Evolutionary conservation across 2,888 invertebrate genomes (phyloP), one percentile per base, ranked within the genome.

Genomic region (Pherbina coryleti): DNA sequence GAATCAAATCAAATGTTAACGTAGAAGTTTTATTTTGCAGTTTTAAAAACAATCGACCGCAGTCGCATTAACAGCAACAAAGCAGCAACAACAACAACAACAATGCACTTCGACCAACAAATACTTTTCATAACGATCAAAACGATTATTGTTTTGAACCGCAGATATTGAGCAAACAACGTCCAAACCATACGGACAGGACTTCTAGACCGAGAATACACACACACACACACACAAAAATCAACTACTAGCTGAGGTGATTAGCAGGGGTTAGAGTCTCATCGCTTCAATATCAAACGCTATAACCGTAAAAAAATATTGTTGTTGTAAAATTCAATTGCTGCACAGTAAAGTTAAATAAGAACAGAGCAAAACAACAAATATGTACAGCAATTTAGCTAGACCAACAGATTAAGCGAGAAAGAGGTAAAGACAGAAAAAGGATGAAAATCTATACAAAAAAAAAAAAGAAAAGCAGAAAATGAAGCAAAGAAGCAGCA

Each of bases 281-380:
- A 14, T 14, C 44, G 44, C 44, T 44, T 44, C 44, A 44, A 44
- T 44, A 44, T 53, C 19, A 31, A 34, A 34, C 22, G 25, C 25
- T 60, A 17, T 72, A 37, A 60, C 57, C 31, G 60, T 37, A 72
- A 67, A 60, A 72, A 51, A 22, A 74, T 70, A 76, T 62, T 74
- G 77, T 76, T 77, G 77, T 25, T 75, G 75, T 79, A 78, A 77
- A 79, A 78, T 77, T 78, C 79, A 79, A 79, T 79, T 78, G 76
- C 78, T 72, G 76, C 74, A 78, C 76, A 76, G 71, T 64, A 9
- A 60, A 76, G 79, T 71, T 77, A 71, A 79, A 77, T 67, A 77
- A 77, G 77, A 72, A 60, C 31, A 55, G 25, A 25, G 55, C 19
- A 72, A 72, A 57, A n/a, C 14, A 49, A 31, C 64, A 64, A 53